phyloP scores from a whole-genome alignment of 2,113 vertebrate species.

The Cyanoramphus novaezelandiae region DNA sequence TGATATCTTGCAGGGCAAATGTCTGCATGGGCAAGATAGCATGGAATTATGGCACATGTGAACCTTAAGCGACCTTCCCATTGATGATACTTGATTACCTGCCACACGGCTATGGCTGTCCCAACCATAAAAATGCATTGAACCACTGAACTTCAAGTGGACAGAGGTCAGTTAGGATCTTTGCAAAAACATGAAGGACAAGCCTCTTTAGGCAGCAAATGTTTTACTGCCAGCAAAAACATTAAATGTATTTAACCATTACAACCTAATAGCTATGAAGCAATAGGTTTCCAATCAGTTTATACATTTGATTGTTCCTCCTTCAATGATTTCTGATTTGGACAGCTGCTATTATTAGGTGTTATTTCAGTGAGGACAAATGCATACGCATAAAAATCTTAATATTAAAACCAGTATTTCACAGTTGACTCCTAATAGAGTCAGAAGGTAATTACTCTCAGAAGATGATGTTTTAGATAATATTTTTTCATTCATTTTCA shows the following conservation, averaged over 20 bases:
- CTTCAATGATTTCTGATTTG: not conserved
- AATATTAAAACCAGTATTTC: not conserved
- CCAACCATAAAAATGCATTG: slow-evolving; percentile 29
- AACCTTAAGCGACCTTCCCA: slow-evolving; percentile 27
- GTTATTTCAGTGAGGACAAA: not conserved
- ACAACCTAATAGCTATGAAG: not conserved
- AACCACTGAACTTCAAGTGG: not conserved
- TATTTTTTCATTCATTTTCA: not conserved
- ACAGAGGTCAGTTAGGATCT: not conserved
- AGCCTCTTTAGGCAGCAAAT: not conserved
- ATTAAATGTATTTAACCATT: not conserved
- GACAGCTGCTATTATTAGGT: not conserved
- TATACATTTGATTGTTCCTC: not conserved
- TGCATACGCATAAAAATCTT: not conserved
- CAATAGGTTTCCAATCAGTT: not conserved
- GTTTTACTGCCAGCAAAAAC: not conserved
- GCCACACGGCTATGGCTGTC: not conserved
- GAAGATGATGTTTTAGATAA: not conserved
- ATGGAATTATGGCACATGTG: slow-evolving; percentile 60
- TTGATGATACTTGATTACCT: slow-evolving; percentile 59
- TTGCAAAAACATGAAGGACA: not conserved
- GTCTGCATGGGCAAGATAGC: slow-evolving; percentile 62
- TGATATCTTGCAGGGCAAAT: slow-evolving; percentile 18
- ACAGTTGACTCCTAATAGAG: not conserved
- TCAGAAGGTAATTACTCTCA: not conserved